Evolutionary conservation across 2,888 invertebrate genomes (phyloP).

Genomic region (Pterostichus madidus): DNA sequence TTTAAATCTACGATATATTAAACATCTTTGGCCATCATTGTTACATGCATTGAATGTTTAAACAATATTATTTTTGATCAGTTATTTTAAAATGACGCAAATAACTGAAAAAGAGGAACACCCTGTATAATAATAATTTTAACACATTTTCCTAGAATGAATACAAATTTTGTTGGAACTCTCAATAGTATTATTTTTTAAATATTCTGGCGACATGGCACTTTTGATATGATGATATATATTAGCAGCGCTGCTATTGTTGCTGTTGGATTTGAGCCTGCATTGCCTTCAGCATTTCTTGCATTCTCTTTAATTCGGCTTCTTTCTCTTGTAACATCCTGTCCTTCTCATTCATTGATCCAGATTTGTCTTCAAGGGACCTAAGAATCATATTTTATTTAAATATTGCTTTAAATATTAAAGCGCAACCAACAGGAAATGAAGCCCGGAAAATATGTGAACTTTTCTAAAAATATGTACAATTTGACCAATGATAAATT

Average conservation of each 20-base stretch:
- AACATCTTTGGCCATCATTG: too few species aligned
- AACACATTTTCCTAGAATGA: not conserved
- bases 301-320: slow-evolving; percentile 95
- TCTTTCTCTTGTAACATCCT: slow-evolving; percentile 93
- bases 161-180: too few species aligned
- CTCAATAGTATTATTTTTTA: too few species aligned
- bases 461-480: too few species aligned
- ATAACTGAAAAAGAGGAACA: not conserved
- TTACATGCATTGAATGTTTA: too few species aligned
- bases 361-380: slow-evolving; percentile 78
- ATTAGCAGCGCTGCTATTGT: slow-evolving; percentile 67
- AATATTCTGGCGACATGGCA: slow-evolving; percentile 21
- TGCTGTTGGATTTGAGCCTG: slow-evolving; percentile 94
- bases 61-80: too few species aligned
- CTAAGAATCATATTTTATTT: slow-evolving; percentile 69
- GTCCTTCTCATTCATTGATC: slow-evolving; percentile 85
- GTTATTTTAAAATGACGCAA: too few species aligned
- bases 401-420: too few species aligned
- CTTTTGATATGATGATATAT: slow-evolving; percentile 41
- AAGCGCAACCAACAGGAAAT: too few species aligned
- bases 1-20: not conserved
- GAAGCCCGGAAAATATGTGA: too few species aligned
- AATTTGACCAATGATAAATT: too few species aligned
- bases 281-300: slow-evolving; percentile 97
- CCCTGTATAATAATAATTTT: not conserved